phyloP scores from a whole-genome alignment of 1,140 invertebrate species.

The Drosophila sulfurigaster region DNA sequence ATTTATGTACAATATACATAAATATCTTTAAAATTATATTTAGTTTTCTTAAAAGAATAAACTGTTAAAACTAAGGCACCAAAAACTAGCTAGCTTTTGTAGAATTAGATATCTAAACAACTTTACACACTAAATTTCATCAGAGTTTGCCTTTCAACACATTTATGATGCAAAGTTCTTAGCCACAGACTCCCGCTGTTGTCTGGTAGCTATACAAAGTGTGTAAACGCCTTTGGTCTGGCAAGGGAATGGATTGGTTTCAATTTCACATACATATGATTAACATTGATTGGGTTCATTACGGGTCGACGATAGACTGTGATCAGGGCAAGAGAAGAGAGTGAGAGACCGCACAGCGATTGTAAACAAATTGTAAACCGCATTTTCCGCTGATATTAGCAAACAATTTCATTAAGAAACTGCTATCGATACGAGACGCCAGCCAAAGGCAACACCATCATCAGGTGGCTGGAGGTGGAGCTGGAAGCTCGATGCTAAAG shows the following conservation, averaged over 20 bases:
- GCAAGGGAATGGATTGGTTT: constrained; percentile 39
- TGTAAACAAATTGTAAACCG: constrained; percentile 72
- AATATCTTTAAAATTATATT: too few species aligned
- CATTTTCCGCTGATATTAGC: constrained; percentile 84
- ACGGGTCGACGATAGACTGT: constrained; percentile 2
- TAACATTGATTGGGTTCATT: constrained; percentile 70
- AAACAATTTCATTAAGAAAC: constrained; percentile 85
- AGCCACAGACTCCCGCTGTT: too few species aligned
- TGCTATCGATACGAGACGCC: constrained; percentile 68
- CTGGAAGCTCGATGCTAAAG: constrained; percentile 2
- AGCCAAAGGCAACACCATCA: constrained; percentile 35
- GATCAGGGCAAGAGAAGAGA: neutral
- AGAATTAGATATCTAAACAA: too few species aligned
- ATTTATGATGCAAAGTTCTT: too few species aligned
- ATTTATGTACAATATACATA: too few species aligned
- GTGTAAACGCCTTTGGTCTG: too few species aligned
- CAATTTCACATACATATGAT: constrained; percentile 51
- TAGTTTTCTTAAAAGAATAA: too few species aligned
- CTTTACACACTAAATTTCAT: too few species aligned
- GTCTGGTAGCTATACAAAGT: too few species aligned
- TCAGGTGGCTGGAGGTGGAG: constrained; percentile 38
- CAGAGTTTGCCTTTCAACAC: too few species aligned
- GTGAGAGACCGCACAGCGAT: constrained; percentile 34
- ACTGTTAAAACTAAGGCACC: too few species aligned
- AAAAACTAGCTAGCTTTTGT: too few species aligned